Percentiles rank a stretch among this genome's conserved stretches.
These are phyloP conservation scores for Channa argus DNA, from an alignment of 2,113 vertebrate genomes.

Conservation along the genomic window DNA sequence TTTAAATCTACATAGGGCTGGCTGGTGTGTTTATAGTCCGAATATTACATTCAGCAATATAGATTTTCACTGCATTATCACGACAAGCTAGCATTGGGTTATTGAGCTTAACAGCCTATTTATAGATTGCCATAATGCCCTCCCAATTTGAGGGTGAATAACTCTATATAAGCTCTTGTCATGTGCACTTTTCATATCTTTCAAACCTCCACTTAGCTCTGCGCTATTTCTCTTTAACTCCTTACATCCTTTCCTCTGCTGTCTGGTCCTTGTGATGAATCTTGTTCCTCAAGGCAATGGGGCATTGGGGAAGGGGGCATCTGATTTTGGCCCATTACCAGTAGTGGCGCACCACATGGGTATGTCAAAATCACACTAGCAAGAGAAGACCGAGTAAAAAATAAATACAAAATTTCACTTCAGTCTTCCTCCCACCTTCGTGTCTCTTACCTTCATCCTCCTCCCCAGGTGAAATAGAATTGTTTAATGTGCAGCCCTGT, in stretches of 20 bases:
- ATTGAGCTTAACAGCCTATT: constrained; percentile 84
- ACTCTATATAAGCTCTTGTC: constrained; percentile 78
- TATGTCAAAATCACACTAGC: constrained; percentile 52
- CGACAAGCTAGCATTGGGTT: constrained; percentile 82
- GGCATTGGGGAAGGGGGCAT: constrained; percentile 12
- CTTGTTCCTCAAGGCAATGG: constrained; percentile 60
- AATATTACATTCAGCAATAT: constrained; percentile 48
- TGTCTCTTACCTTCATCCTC: constrained; percentile 56
- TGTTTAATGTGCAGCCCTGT: constrained; percentile 76
- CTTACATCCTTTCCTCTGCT: constrained; percentile 65
- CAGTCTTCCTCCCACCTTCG: constrained; percentile 10
- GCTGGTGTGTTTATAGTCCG: constrained; percentile 36
- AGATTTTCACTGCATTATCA: constrained; percentile 52
- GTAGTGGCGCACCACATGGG: constrained; percentile 43
- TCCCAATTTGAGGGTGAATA: constrained; percentile 84
- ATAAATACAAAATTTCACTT: background rate
- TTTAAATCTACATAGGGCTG: constrained; percentile 30
- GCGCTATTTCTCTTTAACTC: constrained; percentile 44
- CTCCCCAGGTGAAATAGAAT: constrained; percentile 77
- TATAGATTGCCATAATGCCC: constrained; percentile 80
- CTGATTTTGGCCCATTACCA: constrained; percentile 57
- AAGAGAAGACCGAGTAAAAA: constrained; percentile 18
- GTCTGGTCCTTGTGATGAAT: constrained; percentile 69
- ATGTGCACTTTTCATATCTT: constrained; percentile 55
- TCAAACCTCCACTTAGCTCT: constrained; percentile 29